A percentile compares a stretch with the other conserved stretches of the same genome.
These are phyloP conservation scores for Oncorhynchus kisutch DNA, from an alignment of 2,113 vertebrate genomes.

Conservation along the genomic window DNA sequence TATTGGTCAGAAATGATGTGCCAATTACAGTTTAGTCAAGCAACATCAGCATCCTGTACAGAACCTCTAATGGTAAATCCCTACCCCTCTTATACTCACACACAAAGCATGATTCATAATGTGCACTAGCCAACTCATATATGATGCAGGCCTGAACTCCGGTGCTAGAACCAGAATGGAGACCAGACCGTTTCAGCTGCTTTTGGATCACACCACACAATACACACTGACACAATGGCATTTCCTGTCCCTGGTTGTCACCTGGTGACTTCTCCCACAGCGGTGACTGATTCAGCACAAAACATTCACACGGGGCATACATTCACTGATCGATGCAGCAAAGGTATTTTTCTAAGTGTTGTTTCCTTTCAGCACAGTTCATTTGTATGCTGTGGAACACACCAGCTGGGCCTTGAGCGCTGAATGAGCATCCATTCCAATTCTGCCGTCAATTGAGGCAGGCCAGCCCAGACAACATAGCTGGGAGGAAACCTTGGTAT, in stretches of 20 bases:
- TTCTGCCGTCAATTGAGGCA: conserved; percentile 59
- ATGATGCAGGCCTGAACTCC: conserved; percentile 27
- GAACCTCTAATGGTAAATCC: background rate
- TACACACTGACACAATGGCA: conserved; percentile 50
- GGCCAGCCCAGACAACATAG: conserved; percentile 61
- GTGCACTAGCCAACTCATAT: conserved; percentile 26
- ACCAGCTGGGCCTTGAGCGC: conserved; percentile 54
- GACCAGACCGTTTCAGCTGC: conserved; percentile 49
- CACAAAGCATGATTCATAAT: background rate
- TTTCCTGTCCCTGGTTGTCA: conserved; percentile 64
- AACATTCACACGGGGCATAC: conserved; percentile 40
- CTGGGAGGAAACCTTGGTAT: conserved; percentile 48
- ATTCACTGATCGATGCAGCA: conserved; percentile 54
- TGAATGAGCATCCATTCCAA: conserved; percentile 68
- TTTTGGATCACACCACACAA: conserved; percentile 32
- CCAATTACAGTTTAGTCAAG: background rate
- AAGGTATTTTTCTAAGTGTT: conserved; percentile 66
- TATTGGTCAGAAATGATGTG: background rate
- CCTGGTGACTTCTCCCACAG: conserved; percentile 58
- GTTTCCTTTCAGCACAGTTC: conserved; percentile 70
- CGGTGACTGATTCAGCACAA: conserved; percentile 54
- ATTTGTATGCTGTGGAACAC: conserved; percentile 71
- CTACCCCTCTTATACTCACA: background rate
- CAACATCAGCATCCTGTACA: background rate
- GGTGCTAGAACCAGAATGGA: conserved; percentile 40